Conservation (phyloP, 1,140 invertebrate species). For the Drosophila repletoides region DNA sequence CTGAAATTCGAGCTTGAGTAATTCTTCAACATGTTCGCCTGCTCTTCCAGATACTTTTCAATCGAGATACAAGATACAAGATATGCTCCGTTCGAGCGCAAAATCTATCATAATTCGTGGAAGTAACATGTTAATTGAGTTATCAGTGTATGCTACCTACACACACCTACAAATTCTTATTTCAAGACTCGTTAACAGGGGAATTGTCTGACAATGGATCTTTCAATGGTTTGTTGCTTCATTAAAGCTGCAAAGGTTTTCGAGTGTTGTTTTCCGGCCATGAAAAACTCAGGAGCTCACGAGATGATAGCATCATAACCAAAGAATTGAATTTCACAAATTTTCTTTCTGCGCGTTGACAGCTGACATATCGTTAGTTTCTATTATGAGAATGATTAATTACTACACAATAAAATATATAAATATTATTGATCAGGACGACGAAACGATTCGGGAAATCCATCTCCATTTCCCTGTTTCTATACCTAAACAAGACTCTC, state of each 20-base stretch:
- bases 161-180: constrained; percentile 48
- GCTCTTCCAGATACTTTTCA: constrained; percentile 30
- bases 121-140: constrained; percentile 77
- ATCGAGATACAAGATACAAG: constrained; percentile 36
- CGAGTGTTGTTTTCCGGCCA: constrained; percentile 61
- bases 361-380: constrained; percentile 50
- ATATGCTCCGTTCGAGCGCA: constrained; percentile 40
- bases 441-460: too few relatives aligned
- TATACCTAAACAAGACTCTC: too few relatives aligned
- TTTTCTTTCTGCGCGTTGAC: constrained; percentile 32
- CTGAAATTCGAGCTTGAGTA: constrained; percentile 73
- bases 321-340: constrained; percentile 50
- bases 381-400: constrained; percentile 47
- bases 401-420: too few relatives aligned
- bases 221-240: constrained; percentile 39
- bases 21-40: constrained; percentile 52
- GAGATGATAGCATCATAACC: constrained; percentile 1
- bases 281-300: background rate
- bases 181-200: constrained; percentile 20
- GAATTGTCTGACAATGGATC: constrained; percentile 22
- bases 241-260: constrained; percentile 33
- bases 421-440: too few relatives aligned
- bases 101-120: constrained; percentile 71
- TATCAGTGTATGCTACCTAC: constrained; percentile 54
- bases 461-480: too few relatives aligned